These are phyloP conservation scores for Dromius quadrimaculatus DNA, from an alignment of 2,888 invertebrate genomes.

Conservation along the genomic window DNA sequence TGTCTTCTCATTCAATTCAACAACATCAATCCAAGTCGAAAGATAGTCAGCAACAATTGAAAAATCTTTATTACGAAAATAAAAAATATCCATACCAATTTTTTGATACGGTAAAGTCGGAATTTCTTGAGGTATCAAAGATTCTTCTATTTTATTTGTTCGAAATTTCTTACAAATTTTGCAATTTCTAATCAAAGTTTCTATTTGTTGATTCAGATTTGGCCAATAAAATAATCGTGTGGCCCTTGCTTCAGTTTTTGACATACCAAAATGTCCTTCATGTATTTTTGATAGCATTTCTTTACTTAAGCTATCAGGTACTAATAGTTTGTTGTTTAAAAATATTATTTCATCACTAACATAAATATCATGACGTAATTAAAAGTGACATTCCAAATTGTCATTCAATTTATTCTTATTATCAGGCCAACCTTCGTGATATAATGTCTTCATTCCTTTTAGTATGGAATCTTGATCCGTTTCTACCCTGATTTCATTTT, in stretches of 20 bases:
- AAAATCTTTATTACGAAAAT: slow-evolving; percentile 46
- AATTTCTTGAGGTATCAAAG: slow-evolving; percentile 52
- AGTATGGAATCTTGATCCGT: too few species aligned
- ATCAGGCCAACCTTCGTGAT: too few species aligned
- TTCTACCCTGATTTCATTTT: too few species aligned
- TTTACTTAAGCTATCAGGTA: slow-evolving; percentile 54
- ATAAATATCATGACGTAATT: neutral
- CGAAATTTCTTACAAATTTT: slow-evolving; percentile 44
- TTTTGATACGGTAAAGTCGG: slow-evolving; percentile 54
- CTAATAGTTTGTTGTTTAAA: slow-evolving; percentile 52
- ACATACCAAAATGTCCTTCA: slow-evolving; percentile 59
- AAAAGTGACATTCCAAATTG: too few species aligned
- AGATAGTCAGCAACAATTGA: slow-evolving; percentile 54
- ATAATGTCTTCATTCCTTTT: too few species aligned
- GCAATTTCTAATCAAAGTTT: slow-evolving; percentile 52
- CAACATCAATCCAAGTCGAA: slow-evolving; percentile 52
- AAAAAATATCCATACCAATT: slow-evolving; percentile 53
- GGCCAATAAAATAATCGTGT: slow-evolving; percentile 60
- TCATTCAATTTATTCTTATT: too few species aligned
- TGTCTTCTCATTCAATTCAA: neutral
- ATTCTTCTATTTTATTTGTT: slow-evolving; percentile 53
- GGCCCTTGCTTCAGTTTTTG: slow-evolving; percentile 59
- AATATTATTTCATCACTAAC: slow-evolving; percentile 7
- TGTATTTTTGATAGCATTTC: slow-evolving; percentile 57
- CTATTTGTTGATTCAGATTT: slow-evolving; percentile 58